phyloP scores from a whole-genome alignment of 1,140 invertebrate species.

The Musca vetustissima region DNA sequence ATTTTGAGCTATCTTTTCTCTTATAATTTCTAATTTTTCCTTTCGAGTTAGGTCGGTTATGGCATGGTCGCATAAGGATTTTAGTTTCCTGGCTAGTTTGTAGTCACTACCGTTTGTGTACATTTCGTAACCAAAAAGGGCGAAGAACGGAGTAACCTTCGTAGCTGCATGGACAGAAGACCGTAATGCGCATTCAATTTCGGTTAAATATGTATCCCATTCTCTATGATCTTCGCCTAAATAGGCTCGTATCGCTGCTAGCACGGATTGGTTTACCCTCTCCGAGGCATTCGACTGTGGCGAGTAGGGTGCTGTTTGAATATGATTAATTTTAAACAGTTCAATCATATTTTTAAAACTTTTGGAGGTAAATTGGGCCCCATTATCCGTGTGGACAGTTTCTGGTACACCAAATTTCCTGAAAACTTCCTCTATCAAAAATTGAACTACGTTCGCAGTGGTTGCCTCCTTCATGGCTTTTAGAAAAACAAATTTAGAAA shows the following conservation, averaged over 20 bases:
- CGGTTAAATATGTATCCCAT: slow-evolving; percentile 6
- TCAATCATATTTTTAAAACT: neutral
- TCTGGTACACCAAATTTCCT: slow-evolving; percentile 1
- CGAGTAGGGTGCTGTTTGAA: neutral
- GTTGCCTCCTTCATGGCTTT: slow-evolving; percentile 21
- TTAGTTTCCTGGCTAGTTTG: too few species aligned
- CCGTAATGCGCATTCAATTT: slow-evolving; percentile 6
- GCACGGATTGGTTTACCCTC: neutral
- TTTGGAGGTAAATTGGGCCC: neutral
- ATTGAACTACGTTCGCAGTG: neutral
- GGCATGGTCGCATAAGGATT: too few species aligned
- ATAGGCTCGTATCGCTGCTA: neutral
- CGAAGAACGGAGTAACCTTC: neutral
- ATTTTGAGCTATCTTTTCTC: too few species aligned
- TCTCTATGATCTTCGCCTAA: neutral
- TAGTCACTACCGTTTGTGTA: neutral
- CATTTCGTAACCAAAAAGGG: neutral
- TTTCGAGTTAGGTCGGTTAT: neutral
- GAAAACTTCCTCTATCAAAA: slow-evolving; percentile 14
- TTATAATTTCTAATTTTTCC: too few species aligned
- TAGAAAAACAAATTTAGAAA: slow-evolving; percentile 18
- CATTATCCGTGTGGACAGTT: neutral
- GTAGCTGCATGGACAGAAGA: neutral
- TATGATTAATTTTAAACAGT: neutral
- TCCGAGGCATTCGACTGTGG: neutral